Percentiles rank a stretch among this genome's conserved stretches.
These are phyloP conservation scores for Diadophis punctatus DNA, from an alignment of 2,113 vertebrate genomes.

Conservation along the genomic window DNA sequence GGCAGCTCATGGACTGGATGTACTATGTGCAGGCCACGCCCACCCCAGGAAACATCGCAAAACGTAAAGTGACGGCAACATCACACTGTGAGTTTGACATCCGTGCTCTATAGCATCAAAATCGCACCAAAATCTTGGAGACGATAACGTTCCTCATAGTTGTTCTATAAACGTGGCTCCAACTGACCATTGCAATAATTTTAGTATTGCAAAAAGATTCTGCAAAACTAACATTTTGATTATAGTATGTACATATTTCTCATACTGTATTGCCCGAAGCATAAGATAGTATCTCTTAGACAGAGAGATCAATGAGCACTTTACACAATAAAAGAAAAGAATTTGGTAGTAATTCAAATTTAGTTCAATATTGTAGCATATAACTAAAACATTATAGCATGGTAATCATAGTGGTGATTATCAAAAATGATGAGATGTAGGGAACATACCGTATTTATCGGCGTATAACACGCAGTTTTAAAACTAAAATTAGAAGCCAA, in stretches of 20 bases:
- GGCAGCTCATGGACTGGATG: too few species aligned
- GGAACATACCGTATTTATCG: too few species aligned
- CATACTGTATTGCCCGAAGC: neutral
- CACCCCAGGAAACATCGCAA: too few species aligned
- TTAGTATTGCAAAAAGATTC: neutral
- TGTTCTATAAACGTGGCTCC: neutral
- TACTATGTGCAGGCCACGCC: too few species aligned
- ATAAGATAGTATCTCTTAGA: neutral
- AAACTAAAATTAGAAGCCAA: too few species aligned
- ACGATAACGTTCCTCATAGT: neutral
- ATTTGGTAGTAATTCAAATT: neutral
- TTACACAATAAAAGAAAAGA: conserved; percentile 1
- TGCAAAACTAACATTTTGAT: neutral
- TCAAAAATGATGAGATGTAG: neutral
- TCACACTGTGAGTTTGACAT: too few species aligned
- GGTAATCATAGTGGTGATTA: neutral
- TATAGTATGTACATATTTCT: neutral
- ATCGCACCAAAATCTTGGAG: neutral
- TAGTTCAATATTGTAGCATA: neutral
- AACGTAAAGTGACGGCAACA: too few species aligned
- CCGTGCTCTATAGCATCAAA: neutral
- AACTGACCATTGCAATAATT: neutral
- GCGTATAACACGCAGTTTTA: too few species aligned
- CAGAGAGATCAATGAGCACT: neutral
- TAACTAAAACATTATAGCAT: neutral